Conservation (phyloP, 1,140 invertebrate genomes). For the Tetragnatha versicolor region DNA sequence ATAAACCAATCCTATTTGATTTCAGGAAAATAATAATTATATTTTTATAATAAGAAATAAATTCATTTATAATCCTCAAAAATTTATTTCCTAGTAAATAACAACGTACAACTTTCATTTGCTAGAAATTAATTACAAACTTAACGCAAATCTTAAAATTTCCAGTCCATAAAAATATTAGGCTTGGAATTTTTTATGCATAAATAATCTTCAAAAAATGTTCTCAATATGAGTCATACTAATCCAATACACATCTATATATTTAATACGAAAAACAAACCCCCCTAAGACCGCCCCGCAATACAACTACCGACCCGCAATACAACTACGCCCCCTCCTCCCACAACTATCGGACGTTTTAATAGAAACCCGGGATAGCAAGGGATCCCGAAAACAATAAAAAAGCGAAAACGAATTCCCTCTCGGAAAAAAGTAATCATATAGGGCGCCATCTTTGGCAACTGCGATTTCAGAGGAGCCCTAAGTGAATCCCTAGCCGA, state of each 20-base stretch:
- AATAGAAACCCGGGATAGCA: conserved; percentile 29
- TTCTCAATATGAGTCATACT: no score
- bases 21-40: no score
- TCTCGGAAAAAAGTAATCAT: conserved; percentile 51
- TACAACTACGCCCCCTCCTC: conserved; percentile 33
- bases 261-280: not conserved
- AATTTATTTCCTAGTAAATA: no score
- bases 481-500: conserved; percentile 45
- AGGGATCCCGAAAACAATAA: not conserved
- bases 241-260: not conserved
- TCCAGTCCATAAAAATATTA: no score
- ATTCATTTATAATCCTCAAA: no score
- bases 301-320: conserved; percentile 25
- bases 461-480: conserved; percentile 49
- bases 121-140: no score
- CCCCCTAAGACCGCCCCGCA: not conserved
- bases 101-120: no score
- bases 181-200: no score
- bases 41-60: no score
- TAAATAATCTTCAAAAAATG: no score
- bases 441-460: conserved; percentile 53
- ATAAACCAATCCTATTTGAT: no score
- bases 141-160: no score
- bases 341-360: conserved; percentile 45
- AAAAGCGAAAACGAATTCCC: conserved; percentile 24